A percentile compares a stretch with the other conserved stretches of the same genome.
These are phyloP conservation scores for Drosophila recens DNA, from an alignment of 2,888 invertebrate genomes.

Conservation along the genomic window DNA sequence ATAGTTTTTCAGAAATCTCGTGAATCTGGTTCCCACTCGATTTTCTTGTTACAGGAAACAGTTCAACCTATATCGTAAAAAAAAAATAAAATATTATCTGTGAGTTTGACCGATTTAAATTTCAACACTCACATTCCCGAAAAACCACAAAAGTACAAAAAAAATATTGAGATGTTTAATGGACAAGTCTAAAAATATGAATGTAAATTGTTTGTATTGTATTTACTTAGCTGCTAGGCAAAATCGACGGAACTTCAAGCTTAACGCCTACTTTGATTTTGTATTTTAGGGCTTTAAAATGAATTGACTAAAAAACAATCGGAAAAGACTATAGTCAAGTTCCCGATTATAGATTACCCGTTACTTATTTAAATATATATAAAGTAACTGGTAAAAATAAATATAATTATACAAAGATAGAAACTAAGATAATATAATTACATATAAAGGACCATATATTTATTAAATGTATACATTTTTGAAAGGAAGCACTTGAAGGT, in stretches of 20 bases:
- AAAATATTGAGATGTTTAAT: constrained; percentile 11
- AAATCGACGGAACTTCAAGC: background rate
- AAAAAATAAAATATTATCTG: background rate
- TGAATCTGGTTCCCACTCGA: background rate
- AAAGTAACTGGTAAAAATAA: no score
- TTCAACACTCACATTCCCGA: constrained; percentile 20
- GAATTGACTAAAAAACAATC: no score
- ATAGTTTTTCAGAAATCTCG: background rate
- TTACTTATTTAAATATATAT: no score
- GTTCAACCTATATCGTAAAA: background rate
- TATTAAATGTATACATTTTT: no score
- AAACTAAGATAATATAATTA: no score
- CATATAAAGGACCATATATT: no score
- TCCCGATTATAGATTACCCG: no score
- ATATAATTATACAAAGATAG: no score
- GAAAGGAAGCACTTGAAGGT: no score
- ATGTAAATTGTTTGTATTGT: background rate
- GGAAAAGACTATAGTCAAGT: no score
- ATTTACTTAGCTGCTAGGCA: background rate
- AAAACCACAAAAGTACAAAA: constrained; percentile 20
- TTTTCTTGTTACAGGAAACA: constrained; percentile 2
- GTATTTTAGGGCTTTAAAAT: background rate
- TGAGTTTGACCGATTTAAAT: background rate
- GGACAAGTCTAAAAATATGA: constrained; percentile 5
- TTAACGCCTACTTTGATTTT: constrained; percentile 5